These are phyloP conservation scores for Bubo bubo DNA, from an alignment of 2,113 vertebrate species.

Conservation along the genomic window DNA sequence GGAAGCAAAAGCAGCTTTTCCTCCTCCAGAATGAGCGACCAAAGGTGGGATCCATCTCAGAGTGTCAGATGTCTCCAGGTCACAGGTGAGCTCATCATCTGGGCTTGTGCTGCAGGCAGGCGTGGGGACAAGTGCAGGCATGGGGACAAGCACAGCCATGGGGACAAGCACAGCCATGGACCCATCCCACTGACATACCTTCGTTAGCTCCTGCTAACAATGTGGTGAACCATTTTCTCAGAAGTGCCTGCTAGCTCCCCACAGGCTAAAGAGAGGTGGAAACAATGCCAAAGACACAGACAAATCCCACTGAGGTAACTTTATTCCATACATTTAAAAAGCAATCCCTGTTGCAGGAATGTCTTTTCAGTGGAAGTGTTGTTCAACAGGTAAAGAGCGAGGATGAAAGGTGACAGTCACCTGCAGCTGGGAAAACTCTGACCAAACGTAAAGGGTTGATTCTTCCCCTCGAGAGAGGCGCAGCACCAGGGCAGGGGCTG, in stretches of 20 bases:
- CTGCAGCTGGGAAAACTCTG: neutral
- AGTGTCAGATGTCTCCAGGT: neutral
- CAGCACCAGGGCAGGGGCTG: neutral
- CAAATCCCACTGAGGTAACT: neutral
- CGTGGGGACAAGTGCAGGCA: neutral
- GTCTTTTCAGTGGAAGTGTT: neutral
- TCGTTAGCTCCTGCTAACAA: neutral
- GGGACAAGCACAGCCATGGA: neutral
- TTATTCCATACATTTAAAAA: neutral
- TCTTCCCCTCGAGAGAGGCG: neutral
- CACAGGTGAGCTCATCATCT: neutral
- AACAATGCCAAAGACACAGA: neutral
- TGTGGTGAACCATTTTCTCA: neutral
- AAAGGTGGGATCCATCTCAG: neutral
- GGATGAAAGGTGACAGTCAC: neutral
- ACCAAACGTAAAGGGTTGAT: neutral
- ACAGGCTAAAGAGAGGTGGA: neutral
- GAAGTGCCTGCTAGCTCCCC: neutral
- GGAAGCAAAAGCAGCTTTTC: neutral
- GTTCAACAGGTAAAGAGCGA: neutral
- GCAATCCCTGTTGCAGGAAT: accelerated
- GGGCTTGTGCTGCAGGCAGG: neutral
- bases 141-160: neutral
- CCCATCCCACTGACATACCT: accelerated
- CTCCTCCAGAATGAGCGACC: neutral